Evolutionary conservation across 1,140 invertebrate species (phyloP), one percentile per base, ranked within the genome.

Genomic region (silkworm (Bombyx mori)): DNA sequence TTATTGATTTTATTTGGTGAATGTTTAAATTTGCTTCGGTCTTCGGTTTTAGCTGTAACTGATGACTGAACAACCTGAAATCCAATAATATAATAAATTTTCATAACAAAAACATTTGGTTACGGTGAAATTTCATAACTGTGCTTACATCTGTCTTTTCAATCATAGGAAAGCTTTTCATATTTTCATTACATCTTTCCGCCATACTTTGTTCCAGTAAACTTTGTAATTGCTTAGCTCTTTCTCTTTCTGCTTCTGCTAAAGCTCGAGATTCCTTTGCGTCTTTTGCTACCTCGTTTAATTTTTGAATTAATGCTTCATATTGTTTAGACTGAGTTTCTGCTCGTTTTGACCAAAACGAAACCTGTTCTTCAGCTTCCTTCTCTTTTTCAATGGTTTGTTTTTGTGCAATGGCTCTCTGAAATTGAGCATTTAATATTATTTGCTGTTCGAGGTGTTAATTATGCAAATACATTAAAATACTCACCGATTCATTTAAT

Each of bases 301-400:
- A 64, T 52, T 82, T 85, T 58, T 85, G 73, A 42, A 85, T 59
- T 56, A 86, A 66, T 50, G 60, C 49, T 52, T 82, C 77, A 53
- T 82, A 80, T 64, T 86, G 79, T 45, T 72, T 77, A 7, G 78
- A 69, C 58, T 85, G 82, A 12, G 54, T 61, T 74, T 87, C 78
- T 22, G 72, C 68, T 22, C 71, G 68, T 60, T 78, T 72, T 8
- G 62, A 52, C 82, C 80, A 87, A 62, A 73, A 61, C 12, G 61
- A 56, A 50, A 82, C 71, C 75, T 82, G 77, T 42, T 58, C 57
- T 62, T 85, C 79, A 8, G 71, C 68, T 69, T 80, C 75, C 60
- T 70, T 74, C 54, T 60, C 71, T 59, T 64, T 76, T 53, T 76
- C 69, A 44, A 53, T 58, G 59, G 79, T 72, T 56, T 77, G 56